phyloP scores from a whole-genome alignment of 2,888 invertebrate genomes.

The Rhogogaster chlorosoma region DNA sequence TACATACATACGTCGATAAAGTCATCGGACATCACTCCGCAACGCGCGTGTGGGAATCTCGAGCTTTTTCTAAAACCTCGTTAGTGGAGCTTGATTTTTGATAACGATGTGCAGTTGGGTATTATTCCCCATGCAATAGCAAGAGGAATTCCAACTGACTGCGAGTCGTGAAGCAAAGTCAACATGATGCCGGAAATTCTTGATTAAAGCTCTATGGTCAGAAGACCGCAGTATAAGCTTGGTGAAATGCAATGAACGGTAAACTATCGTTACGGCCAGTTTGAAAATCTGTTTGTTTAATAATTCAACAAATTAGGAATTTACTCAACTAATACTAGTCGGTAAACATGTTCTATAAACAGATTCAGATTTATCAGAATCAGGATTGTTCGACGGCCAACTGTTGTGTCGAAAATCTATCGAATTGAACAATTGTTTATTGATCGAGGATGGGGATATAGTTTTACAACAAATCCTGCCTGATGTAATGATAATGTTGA shows the following conservation, averaged over 20 bases:
- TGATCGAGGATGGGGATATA: neutral
- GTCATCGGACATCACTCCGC: neutral
- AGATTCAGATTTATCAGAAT: neutral
- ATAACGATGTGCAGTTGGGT: slow-evolving; percentile 6
- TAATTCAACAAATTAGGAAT: neutral
- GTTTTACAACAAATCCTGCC: neutral
- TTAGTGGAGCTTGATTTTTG: neutral
- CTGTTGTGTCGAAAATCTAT: neutral
- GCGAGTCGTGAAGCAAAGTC: neutral
- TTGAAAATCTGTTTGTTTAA: slow-evolving; percentile 1
- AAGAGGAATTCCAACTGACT: neutral
- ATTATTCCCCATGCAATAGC: slow-evolving; percentile 2
- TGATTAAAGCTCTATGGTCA: neutral
- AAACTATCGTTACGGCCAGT: slow-evolving; percentile 1
- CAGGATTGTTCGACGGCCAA: neutral
- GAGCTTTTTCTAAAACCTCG: neutral
- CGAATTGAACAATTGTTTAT: neutral
- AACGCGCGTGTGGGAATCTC: slow-evolving; percentile 1
- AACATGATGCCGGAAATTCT: slow-evolving; percentile 10
- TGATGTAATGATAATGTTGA: neutral
- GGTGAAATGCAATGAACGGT: slow-evolving; percentile 24
- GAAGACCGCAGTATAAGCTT: slow-evolving; percentile 4
- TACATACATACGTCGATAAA: neutral
- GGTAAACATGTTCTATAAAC: neutral
- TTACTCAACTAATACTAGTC: neutral